Evolutionary conservation across 2,888 invertebrate species (phyloP).

Genomic region (Drosophila nr. perissopoda): DNA sequence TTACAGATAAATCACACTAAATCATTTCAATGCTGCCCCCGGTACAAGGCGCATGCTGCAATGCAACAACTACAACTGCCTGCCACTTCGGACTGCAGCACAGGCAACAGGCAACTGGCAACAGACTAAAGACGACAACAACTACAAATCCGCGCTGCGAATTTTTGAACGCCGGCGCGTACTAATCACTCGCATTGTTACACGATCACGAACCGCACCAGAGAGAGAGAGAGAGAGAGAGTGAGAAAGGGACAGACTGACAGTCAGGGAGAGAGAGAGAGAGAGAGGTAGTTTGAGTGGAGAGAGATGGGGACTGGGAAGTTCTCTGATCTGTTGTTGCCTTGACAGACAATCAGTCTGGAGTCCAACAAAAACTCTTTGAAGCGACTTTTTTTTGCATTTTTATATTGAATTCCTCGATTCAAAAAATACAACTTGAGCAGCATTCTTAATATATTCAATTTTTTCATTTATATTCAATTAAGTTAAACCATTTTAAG

Average conservation of each 20-base stretch:
- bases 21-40: constrained; percentile 77
- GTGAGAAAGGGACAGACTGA: background rate
- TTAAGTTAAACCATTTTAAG: background rate
- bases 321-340: constrained; percentile 15
- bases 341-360: constrained; percentile 51
- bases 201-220: constrained; percentile 62
- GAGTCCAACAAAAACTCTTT: constrained; percentile 30
- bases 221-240: background rate
- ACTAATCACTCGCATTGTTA: constrained; percentile 82
- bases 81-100: constrained; percentile 14
- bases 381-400: background rate
- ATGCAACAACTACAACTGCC: constrained; percentile 63
- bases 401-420: background rate
- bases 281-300: background rate
- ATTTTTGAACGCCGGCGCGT: constrained; percentile 79
- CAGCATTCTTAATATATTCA: background rate
- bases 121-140: constrained; percentile 10
- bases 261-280: background rate
- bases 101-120: constrained; percentile 16
- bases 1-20: constrained; percentile 83
- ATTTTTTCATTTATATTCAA: background rate
- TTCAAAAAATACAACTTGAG: background rate
- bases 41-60: constrained; percentile 70
- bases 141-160: constrained; percentile 36
- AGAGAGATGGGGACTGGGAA: background rate